Base-by-base conservation (phyloP, 1,140 invertebrate species). In the Pseudachorutes palmiensis region DNA sequence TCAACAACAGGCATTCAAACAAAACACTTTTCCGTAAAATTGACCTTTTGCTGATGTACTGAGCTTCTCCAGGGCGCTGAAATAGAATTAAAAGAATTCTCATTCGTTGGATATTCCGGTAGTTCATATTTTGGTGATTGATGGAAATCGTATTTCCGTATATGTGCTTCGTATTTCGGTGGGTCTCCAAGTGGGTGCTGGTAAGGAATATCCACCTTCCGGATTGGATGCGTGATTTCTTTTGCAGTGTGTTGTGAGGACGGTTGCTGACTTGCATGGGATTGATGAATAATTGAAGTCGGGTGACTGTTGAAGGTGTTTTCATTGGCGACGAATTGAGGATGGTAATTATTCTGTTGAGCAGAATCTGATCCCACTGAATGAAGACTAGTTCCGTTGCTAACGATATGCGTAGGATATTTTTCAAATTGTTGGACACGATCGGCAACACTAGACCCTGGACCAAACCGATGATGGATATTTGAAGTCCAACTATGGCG, bases 381-480 rank as follows among this genome's bases (percentile, higher is more conserved):
- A 9, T 60, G 30, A 29, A 2, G 24, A 28, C 12, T 32, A 32
- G 12, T 60, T 31, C 58, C 22, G 30, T 28, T 29, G 24, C 30
- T 63, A 64, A 65, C 57, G 41, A 69, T 57, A 48, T 65, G 67
- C 31, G 60, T 49, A 16, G 72, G 72, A 62, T 71, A 74, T 51
- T 74, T 74, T 70, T 74, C 72, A 70, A 74, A 74, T 36, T 72
- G 51, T 57, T 71, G 70, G 29, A 74, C 72, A 41, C 72, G 58
- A 65, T 74, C 72, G 1, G 72, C 72, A 2, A 74, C 72, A 62
- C 68, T 71, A n/a, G 69, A 66, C 19, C 71, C 71, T 31, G 68
- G 63, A 2, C 67, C 63, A 51, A 71, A 71, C 0, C 65, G 58
- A 26, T 64, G 62, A 24, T 9, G 24, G n/a, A 71, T 33, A 24